Conservation (phyloP, 2,113 vertebrate genomes). For the Coregonus clupeaformis region DNA sequence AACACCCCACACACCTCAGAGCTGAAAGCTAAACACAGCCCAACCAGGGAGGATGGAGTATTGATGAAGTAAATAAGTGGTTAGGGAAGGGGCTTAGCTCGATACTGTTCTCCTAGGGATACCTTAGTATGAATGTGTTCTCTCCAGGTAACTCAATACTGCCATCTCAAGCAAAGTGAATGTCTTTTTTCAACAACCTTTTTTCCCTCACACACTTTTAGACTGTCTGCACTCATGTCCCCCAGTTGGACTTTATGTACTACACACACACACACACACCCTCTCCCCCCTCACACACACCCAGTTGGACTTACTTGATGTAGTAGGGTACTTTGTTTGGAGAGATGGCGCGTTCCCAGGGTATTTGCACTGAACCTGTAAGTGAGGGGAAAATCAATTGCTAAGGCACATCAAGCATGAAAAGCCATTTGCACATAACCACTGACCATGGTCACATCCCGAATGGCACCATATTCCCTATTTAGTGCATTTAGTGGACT, state of each 20-base stretch:
- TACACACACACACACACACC: neutral
- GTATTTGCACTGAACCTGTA: conserved; percentile 94
- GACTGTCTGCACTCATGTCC: neutral
- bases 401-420: conserved; percentile 51
- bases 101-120: too few relatives aligned
- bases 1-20: neutral
- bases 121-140: too few relatives aligned
- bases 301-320: conserved; percentile 89
- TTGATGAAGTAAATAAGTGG: too few relatives aligned
- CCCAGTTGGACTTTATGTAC: too few relatives aligned
- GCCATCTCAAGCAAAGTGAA: neutral
- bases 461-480: too few relatives aligned
- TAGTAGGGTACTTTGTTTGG: conserved; percentile 99
- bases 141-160: too few relatives aligned
- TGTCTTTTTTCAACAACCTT: neutral
- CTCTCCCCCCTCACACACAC: neutral
- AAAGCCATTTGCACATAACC: conserved; percentile 47
- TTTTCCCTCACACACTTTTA: neutral
- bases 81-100: too few relatives aligned
- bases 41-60: too few relatives aligned
- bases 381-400: conserved; percentile 46
- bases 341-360: conserved; percentile 97
- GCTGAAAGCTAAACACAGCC: too few relatives aligned
- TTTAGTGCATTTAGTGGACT: too few relatives aligned
- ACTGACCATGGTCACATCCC: conserved; percentile 37